These are phyloP conservation scores for Myxocyprinus asiaticus DNA, from an alignment of 2,113 vertebrate genomes.

Conservation along the genomic window DNA sequence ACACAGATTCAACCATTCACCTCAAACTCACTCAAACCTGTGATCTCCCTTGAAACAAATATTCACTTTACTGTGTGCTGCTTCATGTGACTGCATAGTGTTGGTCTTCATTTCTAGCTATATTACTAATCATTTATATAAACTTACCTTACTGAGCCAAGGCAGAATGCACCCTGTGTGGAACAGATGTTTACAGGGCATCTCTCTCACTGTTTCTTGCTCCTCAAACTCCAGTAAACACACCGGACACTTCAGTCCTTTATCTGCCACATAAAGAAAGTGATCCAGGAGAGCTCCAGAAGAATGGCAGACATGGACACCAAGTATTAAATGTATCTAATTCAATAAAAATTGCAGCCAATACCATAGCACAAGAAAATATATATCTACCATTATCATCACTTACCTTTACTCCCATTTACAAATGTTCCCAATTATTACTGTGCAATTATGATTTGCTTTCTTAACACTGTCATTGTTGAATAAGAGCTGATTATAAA, in stretches of 20 bases:
- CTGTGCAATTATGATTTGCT: neutral
- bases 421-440: neutral
- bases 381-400: neutral
- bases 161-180: slow-evolving; percentile 87
- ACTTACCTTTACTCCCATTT: too few species aligned
- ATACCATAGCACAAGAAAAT: too few species aligned
- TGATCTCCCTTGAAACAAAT: too few species aligned
- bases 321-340: neutral
- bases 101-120: too few species aligned
- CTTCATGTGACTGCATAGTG: too few species aligned
- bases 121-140: too few species aligned
- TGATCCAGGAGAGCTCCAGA: neutral
- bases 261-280: slow-evolving; percentile 63
- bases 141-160: slow-evolving; percentile 87
- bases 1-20: too few species aligned
- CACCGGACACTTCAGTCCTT: slow-evolving; percentile 87
- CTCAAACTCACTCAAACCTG: too few species aligned
- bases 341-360: neutral
- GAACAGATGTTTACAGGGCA: slow-evolving; percentile 91
- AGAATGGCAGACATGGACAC: neutral
- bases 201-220: slow-evolving; percentile 80
- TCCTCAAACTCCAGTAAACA: slow-evolving; percentile 92
- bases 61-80: too few species aligned
- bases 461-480: neutral
- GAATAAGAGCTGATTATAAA: neutral